Evolutionary conservation across 2,113 vertebrate species (phyloP), one percentile per base, ranked within the genome.

Genomic region (Pionites leucogaster): DNA sequence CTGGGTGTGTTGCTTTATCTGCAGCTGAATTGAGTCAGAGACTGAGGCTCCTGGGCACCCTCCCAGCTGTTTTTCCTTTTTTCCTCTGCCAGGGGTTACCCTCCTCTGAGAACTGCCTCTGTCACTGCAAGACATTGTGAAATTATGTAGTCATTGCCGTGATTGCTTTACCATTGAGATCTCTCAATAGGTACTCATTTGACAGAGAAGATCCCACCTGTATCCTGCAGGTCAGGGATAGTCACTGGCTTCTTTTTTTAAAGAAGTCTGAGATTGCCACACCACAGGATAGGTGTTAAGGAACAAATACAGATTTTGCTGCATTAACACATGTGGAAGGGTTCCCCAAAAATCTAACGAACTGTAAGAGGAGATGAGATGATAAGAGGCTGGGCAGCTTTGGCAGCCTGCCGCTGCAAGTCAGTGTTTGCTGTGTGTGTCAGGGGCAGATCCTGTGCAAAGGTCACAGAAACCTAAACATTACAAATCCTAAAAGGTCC

Each of bases 381-480:
- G 92, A 16, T 47, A 93, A 87, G 62, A 84, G 39, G 69, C 70
- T 8, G 4, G 35, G 63, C 53, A 50, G 44, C 75, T 86, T 65
- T 92, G 93, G 77, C 91, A 92, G 88, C 76, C 82, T 83, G 88
- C 92, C 6, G 0, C 37, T 7, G 6, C 46, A 67, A 82, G 69
- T 62, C 71, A 47, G 35, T 28, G 35, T 52, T 46, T 71, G 80
- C 80, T 50, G 60, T 62, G 29, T 57, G 50, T 92, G 53, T 89
- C 69, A 82, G 0, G 4, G 70, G 77, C 74, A 95, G 77, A 64
- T 92, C 50, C 83, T 81, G 42, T 82, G 76, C 50, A 86, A 95
- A 93, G 33, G 89, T 91, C 83, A 75, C 12, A 28, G 50, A 42
- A 93, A 96, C 47, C 76, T 91, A 95, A 97, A 86, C 72, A 70